Conservation (phyloP, 2,888 invertebrate genomes). For the Stegophylla sp. region DNA sequence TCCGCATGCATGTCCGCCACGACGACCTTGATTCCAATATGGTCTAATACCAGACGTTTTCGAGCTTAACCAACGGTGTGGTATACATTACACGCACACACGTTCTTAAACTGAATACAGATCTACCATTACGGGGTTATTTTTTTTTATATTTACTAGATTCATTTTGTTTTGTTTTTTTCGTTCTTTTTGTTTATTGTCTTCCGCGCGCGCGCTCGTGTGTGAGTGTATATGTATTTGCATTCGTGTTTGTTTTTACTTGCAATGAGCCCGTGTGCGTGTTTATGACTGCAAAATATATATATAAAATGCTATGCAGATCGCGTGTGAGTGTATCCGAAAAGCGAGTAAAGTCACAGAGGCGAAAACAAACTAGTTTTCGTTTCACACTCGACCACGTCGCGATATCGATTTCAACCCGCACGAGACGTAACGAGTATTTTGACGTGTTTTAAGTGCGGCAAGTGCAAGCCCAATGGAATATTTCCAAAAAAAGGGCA, state of each 20-base stretch:
- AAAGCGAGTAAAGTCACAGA: conserved; percentile 13
- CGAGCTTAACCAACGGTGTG: conserved; percentile 38
- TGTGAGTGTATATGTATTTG: no score
- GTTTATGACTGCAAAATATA: neutral
- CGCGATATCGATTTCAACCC: conserved; percentile 11
- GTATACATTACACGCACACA: conserved; percentile 21
- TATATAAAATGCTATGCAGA: neutral
- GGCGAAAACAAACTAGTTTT: neutral
- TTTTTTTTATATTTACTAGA: neutral
- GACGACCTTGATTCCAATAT: conserved; percentile 36
- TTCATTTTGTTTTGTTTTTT: neutral
- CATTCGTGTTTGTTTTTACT: no score
- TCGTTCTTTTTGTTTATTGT: neutral
- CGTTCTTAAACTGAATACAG: conserved; percentile 21
- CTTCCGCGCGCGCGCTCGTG: neutral
- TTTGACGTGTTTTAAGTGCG: no score
- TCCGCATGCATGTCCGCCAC: neutral
- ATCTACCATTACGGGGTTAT: neutral
- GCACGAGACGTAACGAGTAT: no score
- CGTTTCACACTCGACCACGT: neutral
- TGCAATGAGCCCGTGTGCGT: no score
- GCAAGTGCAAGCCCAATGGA: no score
- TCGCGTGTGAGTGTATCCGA: neutral
- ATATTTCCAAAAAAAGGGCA: no score
- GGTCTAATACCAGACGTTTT: conserved; percentile 31